These are phyloP conservation scores for Ctena decussata DNA, from an alignment of 2,888 invertebrate species.

Conservation along the genomic window DNA sequence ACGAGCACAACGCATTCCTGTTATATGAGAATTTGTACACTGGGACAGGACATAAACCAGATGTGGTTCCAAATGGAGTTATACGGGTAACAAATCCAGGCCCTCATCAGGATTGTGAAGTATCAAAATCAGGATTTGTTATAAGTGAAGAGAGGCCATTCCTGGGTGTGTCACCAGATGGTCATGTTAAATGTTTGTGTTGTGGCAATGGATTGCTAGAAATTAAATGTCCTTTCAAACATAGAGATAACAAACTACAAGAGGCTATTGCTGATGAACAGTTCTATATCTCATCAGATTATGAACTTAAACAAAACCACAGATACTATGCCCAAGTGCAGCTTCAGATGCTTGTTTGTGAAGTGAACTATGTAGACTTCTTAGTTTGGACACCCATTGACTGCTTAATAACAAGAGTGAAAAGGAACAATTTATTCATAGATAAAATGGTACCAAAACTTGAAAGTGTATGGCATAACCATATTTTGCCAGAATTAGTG, in stretches of 20 bases:
- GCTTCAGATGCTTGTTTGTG: conserved; percentile 2
- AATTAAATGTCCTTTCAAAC: conserved; percentile 12
- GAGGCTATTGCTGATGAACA: not conserved
- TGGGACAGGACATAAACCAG: not conserved
- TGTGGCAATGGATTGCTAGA: not conserved
- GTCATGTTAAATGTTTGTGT: not conserved
- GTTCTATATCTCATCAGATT: not conserved
- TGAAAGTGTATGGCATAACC: not conserved
- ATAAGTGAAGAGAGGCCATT: not conserved
- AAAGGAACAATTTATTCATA: not conserved
- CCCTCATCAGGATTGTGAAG: not conserved
- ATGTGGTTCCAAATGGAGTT: not conserved
- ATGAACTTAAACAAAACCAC: not conserved
- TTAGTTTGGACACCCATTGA: not conserved
- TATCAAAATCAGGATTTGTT: not conserved
- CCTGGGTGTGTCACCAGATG: not conserved
- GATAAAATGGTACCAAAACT: not conserved
- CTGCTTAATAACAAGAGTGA: not conserved
- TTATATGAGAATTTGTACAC: not conserved
- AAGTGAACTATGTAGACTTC: not conserved
- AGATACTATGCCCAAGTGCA: not conserved
- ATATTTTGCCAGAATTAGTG: not conserved
- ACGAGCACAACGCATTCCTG: not conserved
- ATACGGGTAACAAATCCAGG: not conserved
- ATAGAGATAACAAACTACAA: not conserved